Base-by-base conservation (phyloP, 2,113 vertebrate species). In the Hydropotes inermis region DNA sequence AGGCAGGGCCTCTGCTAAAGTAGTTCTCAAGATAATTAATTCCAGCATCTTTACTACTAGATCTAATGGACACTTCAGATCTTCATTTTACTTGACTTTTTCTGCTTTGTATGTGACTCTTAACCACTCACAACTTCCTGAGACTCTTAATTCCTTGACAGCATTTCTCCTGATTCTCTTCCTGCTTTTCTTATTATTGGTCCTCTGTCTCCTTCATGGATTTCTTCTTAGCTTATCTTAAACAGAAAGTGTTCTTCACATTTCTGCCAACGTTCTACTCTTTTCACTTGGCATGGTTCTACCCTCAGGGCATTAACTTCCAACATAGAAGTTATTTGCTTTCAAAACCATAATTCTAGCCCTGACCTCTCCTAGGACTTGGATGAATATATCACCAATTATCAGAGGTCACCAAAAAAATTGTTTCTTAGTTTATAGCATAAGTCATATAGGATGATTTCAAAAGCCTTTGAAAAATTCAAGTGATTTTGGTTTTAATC, bases 401-500 rank as follows among this genome's bases (percentile, higher is more conserved):
- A 82, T 61, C 16, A 92, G 36, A 82, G 33, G 36, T 89, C 67
- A 50, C 45, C 67, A 84, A 94, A 83, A 70, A 84, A 64, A 55
- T 9, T 83, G 36, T 89, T 94, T 91, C 70, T 89, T 94, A 89
- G 30, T 92, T 82, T 43, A 30, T 58, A 92, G 45, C n/a, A 57
- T 86, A 94, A 36, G 55, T 74, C 36, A 33, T 93, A 17, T 27
- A 28, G 54, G 39, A 84, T 93, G 58, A 88, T 94, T 93, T 93
- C 55, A 94, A 70, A 64, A 82, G 28, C 28, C 60, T 95, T 97
- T 87, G 74, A 54, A 15, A 93, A 95, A 79, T 55, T 81, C 74
- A 43, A 84, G 30, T 70, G 86, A 92, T 97, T 94, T 94, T 94
- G 36, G 21, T 43, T 88, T 85, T 78, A 87, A 45, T 60, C 30